Base-by-base conservation (phyloP, 2,113 vertebrate species). In the Pelmatolapia mariae region DNA sequence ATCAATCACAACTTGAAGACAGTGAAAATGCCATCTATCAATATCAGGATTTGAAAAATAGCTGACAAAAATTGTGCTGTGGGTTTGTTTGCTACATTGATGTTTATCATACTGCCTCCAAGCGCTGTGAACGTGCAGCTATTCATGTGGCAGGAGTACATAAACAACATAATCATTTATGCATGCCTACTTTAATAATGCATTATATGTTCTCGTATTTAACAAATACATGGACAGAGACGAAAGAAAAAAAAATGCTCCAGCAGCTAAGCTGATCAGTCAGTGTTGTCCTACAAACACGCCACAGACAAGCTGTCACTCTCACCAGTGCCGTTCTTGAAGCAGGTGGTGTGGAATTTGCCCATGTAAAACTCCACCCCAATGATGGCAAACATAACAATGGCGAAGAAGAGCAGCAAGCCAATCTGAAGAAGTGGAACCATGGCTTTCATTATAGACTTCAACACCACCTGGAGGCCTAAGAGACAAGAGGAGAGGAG, bases 401-500 rank as follows among this genome's bases (percentile, higher is more conserved):
- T 99, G 92, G 98, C 99, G 0, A 99, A 99, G 97, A 99, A 99
- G 4, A 99, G 97, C 53, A 99, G 97, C 93, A 99, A 92, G 81
- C 98, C 99, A 0, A 99, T 99, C 96, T 99, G 98, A 29, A 99
- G 98, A 86, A 99, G 95, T 1, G 99, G 98, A 11, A 99, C 98
- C 98, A 99, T 99, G 16, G 99, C 98, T 95, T 99, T 99, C 98
- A 99, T 99, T 90, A 99, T 99, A 89, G 99, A 99, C 96, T 99
- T 99, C 93, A 99, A 94, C 26, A 99, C 99, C 91, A 99, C 99
- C 96, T 99, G 99, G 85, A 99, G 92, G 85, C 99, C 99, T 99
- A 94, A 73, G 24, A 81, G 53, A 76, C 31, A 83, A 13, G 76
- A 2, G 59, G 54, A 59, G 3, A 15, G 29, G 16, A 31, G 71